Evolutionary conservation across 2,797 vertebrate species (phyloP).

Genomic region (Psittacula echo): DNA sequence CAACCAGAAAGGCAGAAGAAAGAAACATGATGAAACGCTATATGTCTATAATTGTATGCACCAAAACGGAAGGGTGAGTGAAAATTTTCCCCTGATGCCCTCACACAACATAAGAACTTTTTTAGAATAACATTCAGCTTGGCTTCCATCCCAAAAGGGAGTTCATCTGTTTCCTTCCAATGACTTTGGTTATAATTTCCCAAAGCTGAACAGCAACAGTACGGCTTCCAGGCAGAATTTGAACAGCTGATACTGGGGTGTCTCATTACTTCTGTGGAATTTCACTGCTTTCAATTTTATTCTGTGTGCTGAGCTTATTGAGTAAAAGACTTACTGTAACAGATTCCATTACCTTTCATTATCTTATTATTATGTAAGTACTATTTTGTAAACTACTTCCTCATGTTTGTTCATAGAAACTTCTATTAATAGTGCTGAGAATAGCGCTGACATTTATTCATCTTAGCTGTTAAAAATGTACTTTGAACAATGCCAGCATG

Average conservation of each 20-base stretch:
- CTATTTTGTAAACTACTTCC: background rate
- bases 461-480: background rate
- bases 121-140: background rate
- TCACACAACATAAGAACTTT: background rate
- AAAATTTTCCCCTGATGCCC: background rate
- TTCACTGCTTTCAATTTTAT: background rate
- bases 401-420: background rate
- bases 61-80: background rate
- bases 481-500: background rate
- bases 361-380: background rate
- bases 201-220: background rate
- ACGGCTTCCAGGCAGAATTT: background rate
- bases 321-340: background rate
- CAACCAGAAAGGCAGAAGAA: background rate
- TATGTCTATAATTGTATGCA: background rate
- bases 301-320: background rate
- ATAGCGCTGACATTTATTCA: background rate
- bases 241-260: background rate
- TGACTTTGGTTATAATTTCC: background rate
- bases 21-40: background rate
- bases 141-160: background rate
- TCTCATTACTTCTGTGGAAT: background rate
- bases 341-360: background rate
- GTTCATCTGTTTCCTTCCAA: slow-evolving; percentile 16
- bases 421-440: background rate